Evolutionary conservation across 1,140 invertebrate species (phyloP).

Genomic region (Delia radicum): DNA sequence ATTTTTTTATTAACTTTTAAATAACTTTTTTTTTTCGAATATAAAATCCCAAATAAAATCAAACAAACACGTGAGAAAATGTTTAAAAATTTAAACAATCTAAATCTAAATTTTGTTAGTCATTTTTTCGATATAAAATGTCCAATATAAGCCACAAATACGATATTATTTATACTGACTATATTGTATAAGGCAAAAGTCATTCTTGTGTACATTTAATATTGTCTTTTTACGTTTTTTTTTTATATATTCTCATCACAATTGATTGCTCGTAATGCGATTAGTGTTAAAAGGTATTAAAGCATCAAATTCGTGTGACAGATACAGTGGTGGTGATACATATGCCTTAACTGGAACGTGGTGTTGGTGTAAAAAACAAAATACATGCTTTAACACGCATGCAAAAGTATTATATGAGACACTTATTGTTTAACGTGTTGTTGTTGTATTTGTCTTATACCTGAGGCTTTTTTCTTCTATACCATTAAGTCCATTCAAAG

Average conservation of each 20-base stretch:
- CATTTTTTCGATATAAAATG: neutral
- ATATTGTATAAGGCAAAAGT: neutral
- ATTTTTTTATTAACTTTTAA: too few species aligned
- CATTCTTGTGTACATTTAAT: neutral
- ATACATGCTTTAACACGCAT: neutral
- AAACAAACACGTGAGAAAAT: slow-evolving; percentile 31
- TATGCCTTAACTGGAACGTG: neutral
- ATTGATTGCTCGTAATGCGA: slow-evolving; percentile 35
- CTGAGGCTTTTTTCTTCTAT: neutral
- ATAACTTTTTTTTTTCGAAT: neutral
- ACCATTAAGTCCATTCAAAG: neutral
- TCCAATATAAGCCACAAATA: neutral
- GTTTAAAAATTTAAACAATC: slow-evolving; percentile 27
- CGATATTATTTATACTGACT: neutral
- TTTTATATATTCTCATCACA: slow-evolving; percentile 33
- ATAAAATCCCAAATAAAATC: neutral
- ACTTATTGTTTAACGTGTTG: neutral
- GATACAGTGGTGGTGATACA: slow-evolving; percentile 17
- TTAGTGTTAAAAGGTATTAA: slow-evolving; percentile 36
- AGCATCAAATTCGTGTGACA: slow-evolving; percentile 34
- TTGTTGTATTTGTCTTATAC: neutral
- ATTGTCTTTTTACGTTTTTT: neutral
- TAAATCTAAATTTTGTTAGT: slow-evolving; percentile 19
- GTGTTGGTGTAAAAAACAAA: neutral
- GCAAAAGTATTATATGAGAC: neutral